Evolutionary conservation across 2,797 vertebrate species (phyloP), one percentile per base, ranked within the genome.

Genomic region (Aythya fuligula): DNA sequence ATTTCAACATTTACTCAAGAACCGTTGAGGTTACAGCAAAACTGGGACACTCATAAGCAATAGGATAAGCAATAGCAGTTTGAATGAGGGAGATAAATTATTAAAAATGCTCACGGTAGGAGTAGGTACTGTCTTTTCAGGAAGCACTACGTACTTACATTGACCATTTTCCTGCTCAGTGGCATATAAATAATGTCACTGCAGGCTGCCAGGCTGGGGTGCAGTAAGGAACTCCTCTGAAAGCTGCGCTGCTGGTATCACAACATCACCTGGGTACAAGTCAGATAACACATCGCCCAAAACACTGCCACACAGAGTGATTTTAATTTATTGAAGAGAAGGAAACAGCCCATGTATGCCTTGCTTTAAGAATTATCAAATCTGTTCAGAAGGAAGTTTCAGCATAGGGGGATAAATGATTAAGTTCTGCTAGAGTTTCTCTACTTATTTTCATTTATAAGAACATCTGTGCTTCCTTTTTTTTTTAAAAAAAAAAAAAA

Each of bases 21-120:
- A 53, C 39, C 64, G 14, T 15, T 62, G 85, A 84, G 87, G 54
- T 67, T 87, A 82, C 66, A 39, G 58, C 60, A 93, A 69, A 91
- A 86, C 77, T 27, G 49, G 38, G 21, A 82, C 95, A 94, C 89
- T 90, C 93, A 95, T 92, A 94, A 93, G 85, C 81, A 89, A 96
- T 89, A 94, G 80, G 57, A 85, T 45, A 45, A 45, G 43, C 43
- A 45, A 45, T 45, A 45, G 43, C 43, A 91, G 83, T 93, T 82
- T 82, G 67, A 89, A 71, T 43, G 41, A 3, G 65, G 62, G 67
- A 91, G 83, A 94, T 90, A 86, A 93, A 97, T 91, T 93, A 96
- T 95, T 96, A 90, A 74, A 92, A 94, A 85, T 96, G 93, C 91
- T 93, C 95, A 87, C 89, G 83, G 91, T 91, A 96, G 86, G 65